These are phyloP conservation scores for Vicugna pacos DNA, from an alignment of 2,113 vertebrate genomes.

Conservation along the genomic window DNA sequence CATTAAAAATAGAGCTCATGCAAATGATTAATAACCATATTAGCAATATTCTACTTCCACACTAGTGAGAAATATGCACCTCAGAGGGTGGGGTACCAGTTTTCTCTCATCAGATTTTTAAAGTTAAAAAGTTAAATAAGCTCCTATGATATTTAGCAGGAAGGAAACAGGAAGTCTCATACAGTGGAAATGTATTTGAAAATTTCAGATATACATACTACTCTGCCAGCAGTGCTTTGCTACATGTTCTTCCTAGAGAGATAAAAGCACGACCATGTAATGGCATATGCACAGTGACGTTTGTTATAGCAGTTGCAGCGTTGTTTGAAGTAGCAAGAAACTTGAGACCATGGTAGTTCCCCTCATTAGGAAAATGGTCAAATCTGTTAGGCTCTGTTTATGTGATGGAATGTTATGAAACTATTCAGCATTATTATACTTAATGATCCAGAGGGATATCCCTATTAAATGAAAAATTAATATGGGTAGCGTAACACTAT, in stretches of 20 bases:
- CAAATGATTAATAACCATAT: background rate
- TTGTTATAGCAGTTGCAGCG: background rate
- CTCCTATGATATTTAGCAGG: background rate
- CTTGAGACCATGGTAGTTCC: background rate
- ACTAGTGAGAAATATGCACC: background rate
- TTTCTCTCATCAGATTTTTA: background rate
- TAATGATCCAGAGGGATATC: background rate
- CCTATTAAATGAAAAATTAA: background rate
- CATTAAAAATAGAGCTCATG: background rate
- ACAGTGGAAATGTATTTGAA: background rate
- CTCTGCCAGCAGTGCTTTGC: background rate
- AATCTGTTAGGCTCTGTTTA: background rate
- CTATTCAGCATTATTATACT: background rate
- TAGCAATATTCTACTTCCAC: background rate
- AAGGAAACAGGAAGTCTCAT: background rate
- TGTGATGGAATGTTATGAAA: background rate
- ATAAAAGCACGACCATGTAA: background rate
- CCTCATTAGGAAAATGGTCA: background rate
- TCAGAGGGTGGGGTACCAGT: background rate
- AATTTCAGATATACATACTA: background rate
- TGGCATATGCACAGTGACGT: no score
- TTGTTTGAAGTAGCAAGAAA: background rate
- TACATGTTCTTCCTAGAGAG: background rate
- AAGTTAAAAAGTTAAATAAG: background rate
- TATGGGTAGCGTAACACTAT: background rate